Evolutionary conservation across 2,797 vertebrate species (phyloP), one percentile per base, ranked within the genome.

Genomic region (Pantherophis alleghaniensis): DNA sequence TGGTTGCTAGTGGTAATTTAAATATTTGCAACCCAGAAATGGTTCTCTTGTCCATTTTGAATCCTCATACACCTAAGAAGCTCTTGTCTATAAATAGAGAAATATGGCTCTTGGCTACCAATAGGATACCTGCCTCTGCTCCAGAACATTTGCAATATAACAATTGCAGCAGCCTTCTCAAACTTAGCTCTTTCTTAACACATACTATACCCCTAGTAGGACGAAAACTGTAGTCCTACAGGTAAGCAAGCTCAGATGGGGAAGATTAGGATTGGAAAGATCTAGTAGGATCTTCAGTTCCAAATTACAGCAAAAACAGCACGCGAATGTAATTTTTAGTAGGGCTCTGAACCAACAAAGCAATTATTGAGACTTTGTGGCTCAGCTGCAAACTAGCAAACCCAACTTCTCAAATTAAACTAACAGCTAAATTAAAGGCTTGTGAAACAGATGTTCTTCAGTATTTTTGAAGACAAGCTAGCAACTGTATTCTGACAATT

Each of bases 361-460:
- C n/a, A 5, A 11, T 66, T 42, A n/a, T 24, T 66, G 92, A 86
- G 32, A 28, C 20, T 66, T 12, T 69, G 4, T 20, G 42, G 28
- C 18, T 60, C 57, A 18, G 18, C 9, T n/a, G 11, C 32, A n/a
- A 13, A 51, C 18, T 42, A 60, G 47, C 63, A 47, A 91, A 79
- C 37, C 28, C 28, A 66, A 22, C 57, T 2, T 55, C 56, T 87
- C 66, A 60, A 53, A 63, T 91, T 66, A 83, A 83, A 83, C 74
- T 83, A 83, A 83, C 74, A 26, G 66, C n/a, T 88, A 88, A 88
- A 91, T 91, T 60, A 88, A 88, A n/a, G 47, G 7, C 90, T 79
- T 83, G 92, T 57, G 83, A 87, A 86, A 90, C 90, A 53, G 42
- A 88, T 14, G 55, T 88, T 88, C 86, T 47, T 88, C 28, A n/a